Percentiles rank a stretch among this genome's conserved stretches.
These are phyloP conservation scores for Thalassarche chlororhynchos DNA, from an alignment of 2,113 vertebrate species.

Conservation along the genomic window DNA sequence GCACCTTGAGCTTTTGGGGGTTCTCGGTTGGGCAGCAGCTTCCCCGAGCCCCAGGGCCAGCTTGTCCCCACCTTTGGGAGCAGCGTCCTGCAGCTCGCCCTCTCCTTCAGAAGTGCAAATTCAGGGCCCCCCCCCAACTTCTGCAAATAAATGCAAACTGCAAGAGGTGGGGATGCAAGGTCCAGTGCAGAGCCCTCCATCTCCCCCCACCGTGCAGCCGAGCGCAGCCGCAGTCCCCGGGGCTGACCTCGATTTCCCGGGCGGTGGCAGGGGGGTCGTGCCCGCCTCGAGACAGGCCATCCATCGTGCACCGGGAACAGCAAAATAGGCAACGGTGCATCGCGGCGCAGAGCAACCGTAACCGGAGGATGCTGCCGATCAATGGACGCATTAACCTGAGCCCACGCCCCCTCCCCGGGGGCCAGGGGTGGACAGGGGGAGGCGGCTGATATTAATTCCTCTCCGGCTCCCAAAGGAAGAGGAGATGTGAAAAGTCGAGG, in stretches of 20 bases:
- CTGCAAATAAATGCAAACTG: neutral
- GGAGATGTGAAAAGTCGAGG: neutral
- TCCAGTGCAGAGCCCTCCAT: neutral
- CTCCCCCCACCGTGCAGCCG: neutral
- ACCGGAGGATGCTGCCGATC: neutral
- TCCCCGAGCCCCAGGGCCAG: fast-evolving
- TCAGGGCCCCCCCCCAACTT: too few species aligned
- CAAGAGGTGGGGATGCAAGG: too few species aligned
- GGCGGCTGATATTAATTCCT: neutral
- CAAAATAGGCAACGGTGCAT: neutral
- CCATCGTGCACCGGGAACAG: fast-evolving
- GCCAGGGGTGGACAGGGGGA: fast-evolving
- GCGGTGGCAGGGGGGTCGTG: fast-evolving
- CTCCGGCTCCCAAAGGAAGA: neutral
- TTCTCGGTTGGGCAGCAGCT: neutral
- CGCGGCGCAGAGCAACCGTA: fast-evolving
- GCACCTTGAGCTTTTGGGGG: neutral
- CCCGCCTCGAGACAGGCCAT: neutral
- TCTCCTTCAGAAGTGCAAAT: neutral
- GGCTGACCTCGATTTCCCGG: neutral
- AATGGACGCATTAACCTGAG: neutral
- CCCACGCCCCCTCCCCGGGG: neutral
- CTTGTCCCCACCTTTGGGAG: neutral
- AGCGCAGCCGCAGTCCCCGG: fast-evolving
- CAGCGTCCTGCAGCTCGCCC: neutral